phyloP scores from a whole-genome alignment of 2,113 vertebrate species.

The Craseonycteris thonglongyai region DNA sequence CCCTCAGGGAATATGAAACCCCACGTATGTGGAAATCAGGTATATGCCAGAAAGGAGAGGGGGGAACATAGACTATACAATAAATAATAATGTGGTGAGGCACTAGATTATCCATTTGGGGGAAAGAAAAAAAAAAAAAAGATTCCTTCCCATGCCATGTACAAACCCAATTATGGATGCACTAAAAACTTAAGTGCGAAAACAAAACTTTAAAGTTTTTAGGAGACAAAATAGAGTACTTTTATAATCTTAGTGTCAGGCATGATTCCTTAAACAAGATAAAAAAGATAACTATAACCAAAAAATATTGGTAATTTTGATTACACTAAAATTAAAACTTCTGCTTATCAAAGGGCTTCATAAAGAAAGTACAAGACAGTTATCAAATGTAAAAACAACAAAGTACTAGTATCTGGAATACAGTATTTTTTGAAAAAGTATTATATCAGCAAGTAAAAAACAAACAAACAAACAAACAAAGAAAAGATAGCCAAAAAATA shows the following conservation, averaged over 20 bases:
- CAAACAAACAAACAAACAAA: neutral
- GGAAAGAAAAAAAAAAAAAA: neutral
- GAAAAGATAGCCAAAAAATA: neutral
- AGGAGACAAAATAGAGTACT: neutral
- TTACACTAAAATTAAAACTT: neutral
- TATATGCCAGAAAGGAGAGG: neutral
- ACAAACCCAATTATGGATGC: neutral
- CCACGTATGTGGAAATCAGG: neutral
- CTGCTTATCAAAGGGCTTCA: neutral
- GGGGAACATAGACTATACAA: neutral
- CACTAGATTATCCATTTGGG: neutral
- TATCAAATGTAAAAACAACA: neutral
- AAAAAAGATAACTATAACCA: neutral
- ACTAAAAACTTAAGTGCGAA: neutral
- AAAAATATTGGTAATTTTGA: neutral
- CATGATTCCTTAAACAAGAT: constrained; percentile 2
- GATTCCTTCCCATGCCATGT: neutral
- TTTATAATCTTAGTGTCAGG: neutral
- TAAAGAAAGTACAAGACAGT: neutral
- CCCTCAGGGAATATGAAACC: neutral
- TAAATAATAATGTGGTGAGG: neutral
- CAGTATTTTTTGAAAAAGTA: neutral
- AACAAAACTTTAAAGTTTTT: constrained; percentile 17
- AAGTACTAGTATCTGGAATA: neutral
- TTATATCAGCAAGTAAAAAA: neutral